Evolutionary conservation across 92 coral and sea anemone genomes (phyloP).

Genomic region (Umimayanthus kanabou): DNA sequence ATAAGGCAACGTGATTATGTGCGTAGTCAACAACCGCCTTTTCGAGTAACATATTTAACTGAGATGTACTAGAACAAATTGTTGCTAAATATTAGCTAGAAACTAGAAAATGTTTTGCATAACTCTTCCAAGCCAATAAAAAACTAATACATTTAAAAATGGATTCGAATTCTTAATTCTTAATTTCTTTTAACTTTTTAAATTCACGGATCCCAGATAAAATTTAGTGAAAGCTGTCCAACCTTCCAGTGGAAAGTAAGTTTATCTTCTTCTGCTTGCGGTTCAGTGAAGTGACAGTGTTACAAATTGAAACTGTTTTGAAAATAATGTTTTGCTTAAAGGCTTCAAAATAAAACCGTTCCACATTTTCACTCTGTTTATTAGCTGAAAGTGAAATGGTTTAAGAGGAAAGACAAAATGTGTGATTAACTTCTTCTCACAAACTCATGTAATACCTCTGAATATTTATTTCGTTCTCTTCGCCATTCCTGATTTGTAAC

Average conservation of each 20-base stretch:
- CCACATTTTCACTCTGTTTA: not conserved
- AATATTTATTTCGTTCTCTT: too few species aligned
- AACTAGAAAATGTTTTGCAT: not conserved
- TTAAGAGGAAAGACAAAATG: not conserved
- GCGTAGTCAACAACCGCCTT: not conserved
- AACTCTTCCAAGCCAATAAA: too few species aligned
- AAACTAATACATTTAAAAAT: not conserved
- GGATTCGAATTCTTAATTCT: too few species aligned
- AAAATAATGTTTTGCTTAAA: not conserved
- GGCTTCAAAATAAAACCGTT: not conserved
- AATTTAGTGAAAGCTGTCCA: not conserved
- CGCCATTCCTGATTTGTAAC: not conserved
- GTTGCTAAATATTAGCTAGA: not conserved
- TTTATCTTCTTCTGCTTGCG: not conserved
- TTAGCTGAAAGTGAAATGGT: too few species aligned
- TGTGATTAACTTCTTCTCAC: too few species aligned
- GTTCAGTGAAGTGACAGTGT: not conserved
- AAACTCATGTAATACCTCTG: too few species aligned
- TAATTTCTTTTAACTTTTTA: too few species aligned
- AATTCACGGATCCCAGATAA: not conserved
- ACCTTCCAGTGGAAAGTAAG: not conserved
- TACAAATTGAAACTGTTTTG: slow-evolving; percentile 2
- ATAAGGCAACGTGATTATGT: too few species aligned
- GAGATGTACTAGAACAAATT: not conserved
- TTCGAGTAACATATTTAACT: not conserved